Conservation (phyloP, 2,888 invertebrate species). For the Athripsodes cinereus region DNA sequence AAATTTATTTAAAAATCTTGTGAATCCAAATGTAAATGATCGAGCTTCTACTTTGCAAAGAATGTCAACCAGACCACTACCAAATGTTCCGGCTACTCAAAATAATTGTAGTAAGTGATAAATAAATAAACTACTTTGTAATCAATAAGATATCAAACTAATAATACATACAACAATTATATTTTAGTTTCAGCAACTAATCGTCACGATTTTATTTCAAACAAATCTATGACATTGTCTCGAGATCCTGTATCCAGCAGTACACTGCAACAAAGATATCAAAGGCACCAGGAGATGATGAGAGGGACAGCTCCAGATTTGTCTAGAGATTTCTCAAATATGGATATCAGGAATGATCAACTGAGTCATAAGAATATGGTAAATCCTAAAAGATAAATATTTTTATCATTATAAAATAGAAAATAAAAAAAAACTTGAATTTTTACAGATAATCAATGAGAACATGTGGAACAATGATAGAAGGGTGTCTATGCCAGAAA, state of each 20-base stretch:
- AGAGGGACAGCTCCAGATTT: conserved; percentile 25
- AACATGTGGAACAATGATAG: conserved; percentile 9
- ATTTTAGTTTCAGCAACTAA: conserved; percentile 2
- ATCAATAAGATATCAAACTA: background rate
- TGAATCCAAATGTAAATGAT: conserved; percentile 15
- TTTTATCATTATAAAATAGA: no score
- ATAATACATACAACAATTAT: background rate
- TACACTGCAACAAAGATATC: conserved; percentile 50
- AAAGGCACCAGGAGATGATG: conserved; percentile 52
- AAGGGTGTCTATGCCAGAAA: conserved; percentile 18
- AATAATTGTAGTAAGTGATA: conserved; percentile 16
- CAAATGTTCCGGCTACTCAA: conserved; percentile 24
- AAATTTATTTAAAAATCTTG: conserved; percentile 21
- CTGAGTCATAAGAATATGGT: background rate
- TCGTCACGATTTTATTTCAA: conserved; percentile 3
- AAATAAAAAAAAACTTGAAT: no score
- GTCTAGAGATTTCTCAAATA: conserved; percentile 22
- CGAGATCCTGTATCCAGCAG: conserved; percentile 9
- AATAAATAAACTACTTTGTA: no score
- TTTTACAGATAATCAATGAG: conserved; percentile 1
- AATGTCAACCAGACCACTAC: conserved; percentile 26
- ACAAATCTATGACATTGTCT: background rate
- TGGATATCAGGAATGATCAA: conserved; percentile 3
- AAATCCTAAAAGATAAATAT: background rate
- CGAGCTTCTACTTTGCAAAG: conserved; percentile 22